Conservation (phyloP, 2,113 vertebrate species). For the Petromus typicus region DNA sequence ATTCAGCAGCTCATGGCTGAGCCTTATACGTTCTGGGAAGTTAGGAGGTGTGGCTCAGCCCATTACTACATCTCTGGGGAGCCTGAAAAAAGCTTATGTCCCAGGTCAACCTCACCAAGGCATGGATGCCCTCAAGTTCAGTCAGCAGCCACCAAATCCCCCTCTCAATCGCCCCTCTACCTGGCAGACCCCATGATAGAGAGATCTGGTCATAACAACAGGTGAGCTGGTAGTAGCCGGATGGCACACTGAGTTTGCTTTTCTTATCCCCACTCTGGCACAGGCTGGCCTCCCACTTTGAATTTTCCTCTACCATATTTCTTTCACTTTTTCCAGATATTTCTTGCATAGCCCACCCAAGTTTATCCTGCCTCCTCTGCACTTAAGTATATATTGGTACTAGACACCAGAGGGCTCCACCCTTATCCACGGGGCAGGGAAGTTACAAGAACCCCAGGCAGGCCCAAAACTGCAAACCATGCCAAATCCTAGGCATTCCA, state of each 20-base stretch:
- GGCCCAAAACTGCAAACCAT: neutral
- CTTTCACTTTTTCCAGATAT: neutral
- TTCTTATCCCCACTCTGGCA: neutral
- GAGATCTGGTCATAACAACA: neutral
- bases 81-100: conserved; percentile 26
- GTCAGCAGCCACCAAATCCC: neutral
- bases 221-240: neutral
- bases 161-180: neutral
- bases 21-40: neutral
- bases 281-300: neutral
- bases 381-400: neutral
- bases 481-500: neutral
- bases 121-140: neutral
- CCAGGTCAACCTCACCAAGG: neutral
- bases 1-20: neutral
- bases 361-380: neutral
- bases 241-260: neutral
- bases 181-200: neutral
- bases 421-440: neutral
- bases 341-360: neutral
- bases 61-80: neutral
- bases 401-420: neutral
- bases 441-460: neutral
- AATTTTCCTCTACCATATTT: neutral
- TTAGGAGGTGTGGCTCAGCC: neutral